Base-by-base conservation (phyloP, 2,113 vertebrate genomes). In the Carollia perspicillata region DNA sequence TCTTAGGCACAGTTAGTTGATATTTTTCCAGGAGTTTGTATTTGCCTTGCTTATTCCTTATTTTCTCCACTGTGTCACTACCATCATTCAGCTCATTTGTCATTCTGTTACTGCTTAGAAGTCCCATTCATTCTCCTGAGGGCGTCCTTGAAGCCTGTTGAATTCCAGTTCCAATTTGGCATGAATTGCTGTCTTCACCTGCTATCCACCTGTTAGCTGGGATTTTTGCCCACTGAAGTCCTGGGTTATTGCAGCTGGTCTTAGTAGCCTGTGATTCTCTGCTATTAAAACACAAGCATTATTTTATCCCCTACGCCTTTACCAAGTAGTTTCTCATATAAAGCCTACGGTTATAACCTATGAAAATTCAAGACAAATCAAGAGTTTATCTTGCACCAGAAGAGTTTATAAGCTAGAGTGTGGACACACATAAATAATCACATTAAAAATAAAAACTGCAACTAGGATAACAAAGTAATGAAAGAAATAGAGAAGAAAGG, bases 11-110 rank as follows among this genome's bases (percentile, higher is more conserved):
- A 58, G 26, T 40, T 55, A 66, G 16, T 11, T 91, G 53, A 60
- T 88, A 75, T 66, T 60, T 42, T 84, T 69, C 10, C 16, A 60
- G 18, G 35, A 33, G 26, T 86, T 85, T 83, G 71, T 89, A 18
- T 58, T 81, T 86, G 26, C 63, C 28, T 94, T 35, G n/a, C 63
- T 63, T 89, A 71, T 90, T 63, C 33, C 77, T 79, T 83, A 81
- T 69, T 84, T 85, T 84, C 77, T 74, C 94, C 63, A n/a, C 17
- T 79, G 14, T 87, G 90, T 91, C 90, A 89, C 30, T 83, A 49
- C 68, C 37, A 18, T 71, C 77, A 81, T 20, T 37, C 37, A 47
- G 8, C 35, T 90, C 65, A 90, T 89, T 93, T 85, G 60, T 88
- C 92, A 93, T 37, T 92, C 79, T 68, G 14, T 47, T 92, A 40